A percentile compares a stretch with the other conserved stretches of the same genome.
Evolutionary conservation across 2,113 vertebrate species (phyloP).

Genomic region (Calidris pygmaea): DNA sequence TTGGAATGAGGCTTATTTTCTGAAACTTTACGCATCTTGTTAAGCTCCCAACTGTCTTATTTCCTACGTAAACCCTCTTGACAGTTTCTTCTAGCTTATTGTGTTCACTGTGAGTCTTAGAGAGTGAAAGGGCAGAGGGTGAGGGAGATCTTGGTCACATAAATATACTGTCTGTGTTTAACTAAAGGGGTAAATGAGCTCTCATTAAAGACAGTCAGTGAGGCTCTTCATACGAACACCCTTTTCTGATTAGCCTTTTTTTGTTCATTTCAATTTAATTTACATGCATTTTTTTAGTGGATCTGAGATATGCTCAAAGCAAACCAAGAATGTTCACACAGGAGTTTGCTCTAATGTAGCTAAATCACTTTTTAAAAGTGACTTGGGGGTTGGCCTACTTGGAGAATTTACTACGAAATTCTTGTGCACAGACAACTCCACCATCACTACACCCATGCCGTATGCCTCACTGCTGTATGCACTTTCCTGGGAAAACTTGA

Average conservation of each 20-base stretch:
- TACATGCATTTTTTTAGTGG: neutral
- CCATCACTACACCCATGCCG: neutral
- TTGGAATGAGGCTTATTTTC: neutral
- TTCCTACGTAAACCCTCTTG: neutral
- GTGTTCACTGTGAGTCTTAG: neutral
- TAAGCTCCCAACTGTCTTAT: neutral
- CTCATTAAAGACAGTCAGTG: neutral
- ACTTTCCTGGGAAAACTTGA: neutral
- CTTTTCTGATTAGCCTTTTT: neutral
- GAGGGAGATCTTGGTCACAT: neutral
- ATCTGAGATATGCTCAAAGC: neutral
- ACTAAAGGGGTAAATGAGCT: neutral
- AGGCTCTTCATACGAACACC: neutral
- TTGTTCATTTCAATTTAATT: neutral
- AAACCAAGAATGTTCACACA: neutral
- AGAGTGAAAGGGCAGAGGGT: neutral
- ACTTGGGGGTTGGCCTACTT: neutral
- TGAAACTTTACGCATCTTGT: neutral
- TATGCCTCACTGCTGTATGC: rapidly evolving
- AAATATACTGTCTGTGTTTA: neutral
- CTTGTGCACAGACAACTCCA: neutral
- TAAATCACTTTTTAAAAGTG: neutral
- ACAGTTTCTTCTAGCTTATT: neutral
- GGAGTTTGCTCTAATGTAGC: neutral
- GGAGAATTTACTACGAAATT: neutral